Evolutionary conservation across 1,140 invertebrate genomes (phyloP), one percentile per base, ranked within the genome.

Genomic region (Diachasmimorpha longicaudata): DNA sequence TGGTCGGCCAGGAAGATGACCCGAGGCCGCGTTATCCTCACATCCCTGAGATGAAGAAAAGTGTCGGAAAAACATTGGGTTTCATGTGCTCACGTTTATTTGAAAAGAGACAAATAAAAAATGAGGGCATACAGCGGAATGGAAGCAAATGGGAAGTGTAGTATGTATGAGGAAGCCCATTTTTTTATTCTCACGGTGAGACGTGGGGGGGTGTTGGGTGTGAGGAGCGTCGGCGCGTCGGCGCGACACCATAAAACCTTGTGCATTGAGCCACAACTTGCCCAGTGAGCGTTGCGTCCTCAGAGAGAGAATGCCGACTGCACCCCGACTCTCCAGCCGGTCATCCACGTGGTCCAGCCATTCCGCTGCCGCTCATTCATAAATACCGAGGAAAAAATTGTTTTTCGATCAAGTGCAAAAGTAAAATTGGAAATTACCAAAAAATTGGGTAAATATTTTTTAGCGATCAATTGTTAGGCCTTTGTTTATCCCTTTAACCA

Each of bases 261-360:
- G 58, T 63, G 58, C 58, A 63, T 63, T 63, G 58, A 63, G 58
- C 58, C 14, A 63, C 19, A 63, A 25, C 23, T 63, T 31, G 31
- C 1, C 21, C 63, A 70, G 72, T 74, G 25, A 73, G 66, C 36
- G 37, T 77, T 37, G 66, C 71, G 69, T 69, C 63, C 36, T 42
- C 74, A n/a, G 10, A 39, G 48, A 8, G 68, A 70, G 68, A 16
- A 70, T 70, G 67, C 37, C n/a, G 48, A 25, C 52, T 44, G 52
- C 19, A 10, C n/a, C 19, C 13, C 11, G 31, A 21, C 4, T 14
- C 16, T 36, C 66, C 48, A 4, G 19, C 58, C 48, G n/a, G 39
- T 31, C 19, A 42, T n/a, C 48, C 74, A 75, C 74, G 74, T 75
- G 74, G 68, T 58, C 68, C n/a, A n/a, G n/a, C n/a, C n/a, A n/a